Percentiles rank a stretch among this genome's conserved stretches.
phyloP scores from a whole-genome alignment of 2,113 vertebrate genomes.

The Narcine bancroftii region DNA sequence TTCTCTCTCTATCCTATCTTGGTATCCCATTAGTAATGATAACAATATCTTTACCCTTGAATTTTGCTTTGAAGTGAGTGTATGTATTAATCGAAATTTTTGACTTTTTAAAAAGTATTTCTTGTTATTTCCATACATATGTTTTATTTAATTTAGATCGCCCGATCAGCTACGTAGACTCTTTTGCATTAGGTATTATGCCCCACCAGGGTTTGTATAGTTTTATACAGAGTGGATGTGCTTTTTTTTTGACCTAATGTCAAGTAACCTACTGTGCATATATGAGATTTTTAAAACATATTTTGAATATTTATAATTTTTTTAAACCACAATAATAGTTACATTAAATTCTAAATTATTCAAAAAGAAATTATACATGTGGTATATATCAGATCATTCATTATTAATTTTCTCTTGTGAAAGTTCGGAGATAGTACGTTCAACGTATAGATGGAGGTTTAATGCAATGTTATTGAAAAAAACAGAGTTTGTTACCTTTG shows the following conservation, averaged over 20 bases:
- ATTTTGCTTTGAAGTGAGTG: too few relatives aligned
- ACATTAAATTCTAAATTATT: too few relatives aligned
- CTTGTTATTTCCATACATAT: not conserved
- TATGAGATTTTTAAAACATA: not conserved
- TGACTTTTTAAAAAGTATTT: not conserved
- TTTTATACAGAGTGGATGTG: not conserved
- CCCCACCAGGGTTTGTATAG: not conserved
- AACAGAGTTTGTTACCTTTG: too few relatives aligned
- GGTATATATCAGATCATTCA: too few relatives aligned
- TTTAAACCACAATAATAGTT: too few relatives aligned
- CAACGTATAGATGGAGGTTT: too few relatives aligned
- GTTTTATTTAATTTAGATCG: not conserved
- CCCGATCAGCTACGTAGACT: not conserved
- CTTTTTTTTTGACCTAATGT: not conserved
- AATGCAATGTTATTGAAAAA: too few relatives aligned
- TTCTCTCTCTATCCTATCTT: too few relatives aligned
- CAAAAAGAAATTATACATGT: too few relatives aligned
- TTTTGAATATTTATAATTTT: too few relatives aligned
- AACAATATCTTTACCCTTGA: not conserved
- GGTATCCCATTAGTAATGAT: not conserved
- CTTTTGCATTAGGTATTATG: not conserved
- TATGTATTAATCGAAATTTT: not conserved
- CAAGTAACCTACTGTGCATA: slow-evolving; percentile 4
- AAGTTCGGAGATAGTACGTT: too few relatives aligned
- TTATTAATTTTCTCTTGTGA: too few relatives aligned